Evolutionary conservation across 2,797 vertebrate species (phyloP), one percentile per base, ranked within the genome.

Genomic region (Ptychadena robeensis): DNA sequence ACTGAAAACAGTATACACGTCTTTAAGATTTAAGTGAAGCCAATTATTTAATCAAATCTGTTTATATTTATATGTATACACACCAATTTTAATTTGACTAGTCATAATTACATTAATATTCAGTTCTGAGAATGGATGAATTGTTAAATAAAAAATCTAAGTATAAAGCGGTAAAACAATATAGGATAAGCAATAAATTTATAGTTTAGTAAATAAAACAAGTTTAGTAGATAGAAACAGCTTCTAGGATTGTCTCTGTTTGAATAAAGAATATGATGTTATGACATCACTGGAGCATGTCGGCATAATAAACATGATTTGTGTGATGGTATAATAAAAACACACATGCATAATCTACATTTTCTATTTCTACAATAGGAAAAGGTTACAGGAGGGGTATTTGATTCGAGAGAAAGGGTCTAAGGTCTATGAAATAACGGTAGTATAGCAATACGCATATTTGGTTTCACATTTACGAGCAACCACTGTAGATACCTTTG

Each of bases 251-350:
- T 25, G 59, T 61, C 59, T 28, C 25, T 28, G 25, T 61, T n/a
- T 61, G 59, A 61, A 61, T 61, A 61, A 28, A 25, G 28, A 10
- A 61, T 61, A 28, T 61, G 59, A 28, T 61, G 59, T 27, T 61
- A 61, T 61, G 59, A 61, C 59, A 28, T 61, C 25, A 61, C 59
- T 61, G 59, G 59, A 61, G 59, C 59, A 61, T 61, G 59, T 61
- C 59, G 27, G 25, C n/a, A 61, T 61, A 61, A 61, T 61, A 61
- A 61, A 61, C 59, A 10, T 61, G 59, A 61, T 61, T 61, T 61
- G 59, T 61, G 59, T 61, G 59, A 61, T 61, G n/a, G 59, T 27
- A 61, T 61, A 61, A 61, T 61, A 61, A 61, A 61, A 61, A 61
- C 59, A 27, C 59, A 61, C 59, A 61, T 61, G 10, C 15, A 61